Evolutionary conservation across 2,113 vertebrate genomes (phyloP), one percentile per base, ranked within the genome.

Genomic region (Stictonetta naevosa): DNA sequence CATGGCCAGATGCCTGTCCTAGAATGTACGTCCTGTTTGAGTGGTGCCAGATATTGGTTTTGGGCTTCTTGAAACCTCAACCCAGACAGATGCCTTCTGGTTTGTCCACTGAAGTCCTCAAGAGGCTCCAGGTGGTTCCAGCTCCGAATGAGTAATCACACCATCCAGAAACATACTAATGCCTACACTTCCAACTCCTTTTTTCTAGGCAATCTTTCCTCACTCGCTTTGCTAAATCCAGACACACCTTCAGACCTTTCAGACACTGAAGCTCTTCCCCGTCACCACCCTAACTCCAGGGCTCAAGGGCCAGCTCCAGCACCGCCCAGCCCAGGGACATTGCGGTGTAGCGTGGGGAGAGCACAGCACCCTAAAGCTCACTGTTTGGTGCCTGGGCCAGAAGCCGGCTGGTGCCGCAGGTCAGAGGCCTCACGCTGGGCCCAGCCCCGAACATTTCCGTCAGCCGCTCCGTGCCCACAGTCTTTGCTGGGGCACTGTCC

Each of bases 281-380:
- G 14, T 28, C 17, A 13, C 10, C 34, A 8, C 55, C 28, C 2
- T 16, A 15, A 33, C 28, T 16, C 2, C 4, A 8, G 2, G 13
- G 31, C 23, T 17, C 1, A 25, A 19, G 40, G 5, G 19, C 67
- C 40, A 10, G 50, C 3, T 12, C 40, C 50, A 2, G 21, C n/a
- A 8, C 6, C 3, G 2, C 66, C 22, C n/a, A 22, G 1, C 9
- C 58, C 0, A 3, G 48, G 48, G 48, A 55, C 3, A 1, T 1
- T 2, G 48, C 2, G 36, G 34, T 36, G 63, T 34, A 11, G 34
- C 2, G 23, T 4, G 2, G 29, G 29, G 42, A 68, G 5, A 21
- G 21, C 53, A 50, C 29, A 12, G 55, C 20, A 26, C 46, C 46
- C 6, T 21, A 23, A 46, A 36, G 55, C 56, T 15, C 31, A 11